phyloP scores from a whole-genome alignment of 2,888 invertebrate species.

The Mamestra brassicae region DNA sequence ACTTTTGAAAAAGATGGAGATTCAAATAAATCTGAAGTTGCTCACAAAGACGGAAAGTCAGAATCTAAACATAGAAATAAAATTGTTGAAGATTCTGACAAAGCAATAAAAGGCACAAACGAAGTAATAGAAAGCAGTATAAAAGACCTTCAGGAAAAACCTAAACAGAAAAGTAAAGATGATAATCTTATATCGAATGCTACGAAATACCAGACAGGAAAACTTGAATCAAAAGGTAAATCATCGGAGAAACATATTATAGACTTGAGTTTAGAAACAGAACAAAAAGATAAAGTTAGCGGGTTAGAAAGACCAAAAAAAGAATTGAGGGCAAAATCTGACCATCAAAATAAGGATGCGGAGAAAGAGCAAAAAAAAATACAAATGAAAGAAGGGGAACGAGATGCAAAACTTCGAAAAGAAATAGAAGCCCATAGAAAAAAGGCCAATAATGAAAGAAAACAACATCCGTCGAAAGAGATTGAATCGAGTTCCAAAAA shows the following conservation, averaged over 20 bases:
- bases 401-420: neutral
- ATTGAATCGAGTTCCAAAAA: neutral
- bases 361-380: neutral
- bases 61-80: neutral
- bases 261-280: neutral
- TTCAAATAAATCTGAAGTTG: neutral
- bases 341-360: constrained; percentile 10
- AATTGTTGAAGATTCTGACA: constrained; percentile 16
- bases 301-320: neutral
- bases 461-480: neutral
- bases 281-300: constrained; percentile 17
- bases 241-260: constrained; percentile 4
- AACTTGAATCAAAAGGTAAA: neutral
- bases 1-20: neutral
- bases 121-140: neutral
- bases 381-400: neutral
- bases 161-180: constrained; percentile 8
- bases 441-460: too few relatives aligned
- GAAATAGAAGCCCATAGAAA: neutral
- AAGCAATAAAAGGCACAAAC: neutral
- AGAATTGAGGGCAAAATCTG: constrained; percentile 17
- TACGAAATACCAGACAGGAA: neutral
- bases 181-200: neutral
- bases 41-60: neutral
- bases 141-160: constrained; percentile 5